Evolutionary conservation across 2,113 vertebrate species (phyloP), one percentile per base, ranked within the genome.

Genomic region (Carassius auratus): DNA sequence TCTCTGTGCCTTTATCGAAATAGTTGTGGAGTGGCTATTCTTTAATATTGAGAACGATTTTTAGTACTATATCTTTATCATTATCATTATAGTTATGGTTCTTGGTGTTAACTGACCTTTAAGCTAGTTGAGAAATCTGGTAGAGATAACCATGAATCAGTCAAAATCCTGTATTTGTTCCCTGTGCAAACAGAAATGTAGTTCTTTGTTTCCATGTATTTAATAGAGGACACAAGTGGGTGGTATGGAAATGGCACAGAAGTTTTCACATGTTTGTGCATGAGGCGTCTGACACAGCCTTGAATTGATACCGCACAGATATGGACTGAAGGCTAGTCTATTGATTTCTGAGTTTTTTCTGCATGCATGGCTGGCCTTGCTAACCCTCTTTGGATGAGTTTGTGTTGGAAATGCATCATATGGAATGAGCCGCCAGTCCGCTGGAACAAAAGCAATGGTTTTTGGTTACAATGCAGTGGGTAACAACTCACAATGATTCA

Each of bases 251-350:
- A 69, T 17, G 8, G 30, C 36, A 21, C 19, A 71, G 8, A 71
- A 12, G 68, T 59, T 77, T 76, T 30, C 26, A 30, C 52, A 57
- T 36, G 50, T 26, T 21, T 57, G 26, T 30, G 52, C 74, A 26
- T 45, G 42, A 45, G 42, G 9, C 42, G 9, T 45, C 42, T 45
- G 42, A 45, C 4, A 21, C 42, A 76, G 52, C 76, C 33, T 23
- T 81, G 59, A 26, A 50, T 33, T 36, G 76, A 30, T 55, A 33
- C 30, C 17, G 4, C 42, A 50, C 61, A 45, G 9, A 17, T 64
- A n/a, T 3, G n/a, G 59, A 21, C 79, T 68, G 59, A 62, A 80
- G 77, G 77, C 77, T 52, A 0, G 2, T 81, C 62, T 81, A 81
- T 81, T 81, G 79, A 81, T 81, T 36, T 64, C 13, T 42, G 8